phyloP scores from a whole-genome alignment of 1,140 invertebrate genomes.

The Philotrypesis tridentata region DNA sequence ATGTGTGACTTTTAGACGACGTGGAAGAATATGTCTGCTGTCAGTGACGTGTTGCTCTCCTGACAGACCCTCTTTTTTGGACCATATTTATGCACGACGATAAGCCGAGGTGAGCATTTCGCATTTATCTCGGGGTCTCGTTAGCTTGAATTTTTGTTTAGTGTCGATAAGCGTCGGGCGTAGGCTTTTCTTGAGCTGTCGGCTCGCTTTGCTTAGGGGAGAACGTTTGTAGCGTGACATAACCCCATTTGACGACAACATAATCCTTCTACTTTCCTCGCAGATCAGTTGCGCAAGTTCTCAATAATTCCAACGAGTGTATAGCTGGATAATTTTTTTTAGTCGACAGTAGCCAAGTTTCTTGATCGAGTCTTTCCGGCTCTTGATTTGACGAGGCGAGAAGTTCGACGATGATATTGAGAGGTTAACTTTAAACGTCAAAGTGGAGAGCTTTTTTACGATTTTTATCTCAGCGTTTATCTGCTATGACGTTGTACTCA shows the following conservation, averaged over 20 bases:
- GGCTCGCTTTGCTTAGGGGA: too few species aligned
- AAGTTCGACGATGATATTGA: not conserved
- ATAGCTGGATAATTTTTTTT: not conserved
- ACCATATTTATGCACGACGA: constrained; percentile 11
- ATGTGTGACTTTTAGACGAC: too few species aligned
- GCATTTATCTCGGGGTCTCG: not conserved
- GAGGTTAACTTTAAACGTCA: constrained; percentile 39
- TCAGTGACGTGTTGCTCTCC: constrained; percentile 62
- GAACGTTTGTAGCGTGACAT: constrained; percentile 7
- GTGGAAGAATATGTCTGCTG: constrained; percentile 49
- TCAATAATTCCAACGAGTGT: not conserved
- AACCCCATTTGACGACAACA: constrained; percentile 1
- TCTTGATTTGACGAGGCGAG: not conserved
- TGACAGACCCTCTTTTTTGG: constrained; percentile 1
- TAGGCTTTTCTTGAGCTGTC: not conserved
- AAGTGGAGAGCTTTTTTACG: not conserved
- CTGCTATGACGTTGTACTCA: not conserved
- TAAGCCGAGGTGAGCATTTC: constrained; percentile 5
- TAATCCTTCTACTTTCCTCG: not conserved
- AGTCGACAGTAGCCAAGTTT: not conserved
- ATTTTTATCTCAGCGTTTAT: not conserved
- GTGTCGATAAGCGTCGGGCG: not conserved
- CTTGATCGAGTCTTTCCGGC: not conserved
- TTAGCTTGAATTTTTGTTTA: not conserved
- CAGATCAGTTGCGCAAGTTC: not conserved